A percentile compares a stretch with the other conserved stretches of the same genome.
Evolutionary conservation across 2,888 invertebrate genomes (phyloP).

Genomic region (Andrena chrysosceles): DNA sequence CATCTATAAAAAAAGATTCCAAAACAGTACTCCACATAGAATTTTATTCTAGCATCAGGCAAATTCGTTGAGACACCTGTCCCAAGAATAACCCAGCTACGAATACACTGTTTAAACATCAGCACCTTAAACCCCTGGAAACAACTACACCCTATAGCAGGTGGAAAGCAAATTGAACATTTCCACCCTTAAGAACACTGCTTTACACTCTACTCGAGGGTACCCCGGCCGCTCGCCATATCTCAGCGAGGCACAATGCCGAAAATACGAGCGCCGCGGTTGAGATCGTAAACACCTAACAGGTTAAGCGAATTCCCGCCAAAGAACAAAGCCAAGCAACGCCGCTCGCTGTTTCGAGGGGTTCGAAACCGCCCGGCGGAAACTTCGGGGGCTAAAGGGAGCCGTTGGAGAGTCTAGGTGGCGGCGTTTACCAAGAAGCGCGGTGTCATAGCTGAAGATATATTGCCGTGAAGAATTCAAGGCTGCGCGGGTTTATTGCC

Average conservation of each 20-base stretch:
- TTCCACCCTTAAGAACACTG: too few species aligned
- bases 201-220: too few species aligned
- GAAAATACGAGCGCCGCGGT: not conserved
- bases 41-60: too few species aligned
- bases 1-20: too few species aligned
- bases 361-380: not conserved
- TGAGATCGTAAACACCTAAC: not conserved
- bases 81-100: too few species aligned
- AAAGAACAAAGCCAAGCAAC: not conserved
- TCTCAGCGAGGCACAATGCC: not conserved
- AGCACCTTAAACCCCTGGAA: too few species aligned
- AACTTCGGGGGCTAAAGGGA: not conserved
- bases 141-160: too few species aligned
- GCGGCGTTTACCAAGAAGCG: constrained; percentile 34
- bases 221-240: too few species aligned
- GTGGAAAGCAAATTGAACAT: too few species aligned
- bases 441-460: constrained; percentile 55
- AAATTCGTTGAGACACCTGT: too few species aligned
- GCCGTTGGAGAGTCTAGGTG: not conserved
- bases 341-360: not conserved
- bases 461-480: constrained; percentile 57
- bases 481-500: constrained; percentile 73
- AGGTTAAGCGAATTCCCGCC: not conserved
- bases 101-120: too few species aligned
- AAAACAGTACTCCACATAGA: too few species aligned